Conservation (phyloP, 2,113 vertebrate genomes). For the Mionectes macconnelli region DNA sequence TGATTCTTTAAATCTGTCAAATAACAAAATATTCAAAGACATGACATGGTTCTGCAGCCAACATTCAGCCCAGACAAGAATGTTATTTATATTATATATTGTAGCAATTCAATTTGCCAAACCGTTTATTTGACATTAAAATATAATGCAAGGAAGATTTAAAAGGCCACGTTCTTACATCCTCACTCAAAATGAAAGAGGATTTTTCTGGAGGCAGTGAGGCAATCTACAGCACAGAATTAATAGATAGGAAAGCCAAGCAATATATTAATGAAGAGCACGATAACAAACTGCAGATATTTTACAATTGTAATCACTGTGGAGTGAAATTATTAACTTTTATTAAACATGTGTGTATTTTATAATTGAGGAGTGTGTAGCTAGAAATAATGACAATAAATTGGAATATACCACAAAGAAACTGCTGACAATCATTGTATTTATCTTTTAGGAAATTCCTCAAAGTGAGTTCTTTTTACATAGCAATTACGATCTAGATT, state of each 20-base stretch:
- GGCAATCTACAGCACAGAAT: neutral
- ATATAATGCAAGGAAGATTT: neutral
- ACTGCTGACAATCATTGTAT: neutral
- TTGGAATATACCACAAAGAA: slow-evolving; percentile 4
- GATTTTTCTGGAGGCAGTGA: neutral
- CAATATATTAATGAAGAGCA: neutral
- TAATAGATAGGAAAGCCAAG: neutral
- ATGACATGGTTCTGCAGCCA: neutral
- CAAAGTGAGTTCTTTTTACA: neutral
- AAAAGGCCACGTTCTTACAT: neutral
- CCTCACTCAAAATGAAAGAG: neutral
- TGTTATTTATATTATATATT: neutral
- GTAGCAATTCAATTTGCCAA: neutral
- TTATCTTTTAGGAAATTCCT: neutral
- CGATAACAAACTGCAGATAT: neutral
- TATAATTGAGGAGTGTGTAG: neutral
- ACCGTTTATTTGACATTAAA: neutral
- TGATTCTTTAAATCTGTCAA: slow-evolving; percentile 5
- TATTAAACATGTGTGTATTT: neutral
- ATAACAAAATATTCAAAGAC: slow-evolving; percentile 9
- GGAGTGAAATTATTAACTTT: slow-evolving; percentile 24
- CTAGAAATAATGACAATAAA: slow-evolving; percentile 1
- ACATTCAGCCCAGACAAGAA: neutral
- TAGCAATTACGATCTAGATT: neutral
- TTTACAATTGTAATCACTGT: neutral